phyloP scores from a whole-genome alignment of 2,797 vertebrate genomes.

The Rhinella marina region DNA sequence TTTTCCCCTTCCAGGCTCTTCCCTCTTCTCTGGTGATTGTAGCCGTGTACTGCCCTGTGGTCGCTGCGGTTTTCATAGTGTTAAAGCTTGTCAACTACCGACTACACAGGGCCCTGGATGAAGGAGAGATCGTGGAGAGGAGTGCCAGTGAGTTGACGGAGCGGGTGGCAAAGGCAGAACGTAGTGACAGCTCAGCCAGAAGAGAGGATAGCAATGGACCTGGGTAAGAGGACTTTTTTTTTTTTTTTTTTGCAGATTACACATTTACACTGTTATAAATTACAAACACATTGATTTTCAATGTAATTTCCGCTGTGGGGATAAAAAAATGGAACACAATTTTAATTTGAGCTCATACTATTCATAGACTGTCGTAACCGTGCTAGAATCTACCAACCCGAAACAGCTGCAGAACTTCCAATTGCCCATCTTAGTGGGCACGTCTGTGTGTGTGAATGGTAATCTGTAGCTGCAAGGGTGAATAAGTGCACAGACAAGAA shows the following conservation, averaged over 20 bases:
- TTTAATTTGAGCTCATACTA: too few species aligned
- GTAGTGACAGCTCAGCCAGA: slow-evolving; percentile 79
- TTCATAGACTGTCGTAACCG: too few species aligned
- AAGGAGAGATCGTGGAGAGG: slow-evolving; percentile 94
- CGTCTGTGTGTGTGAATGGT: background rate
- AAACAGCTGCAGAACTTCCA: background rate
- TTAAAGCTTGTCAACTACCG: slow-evolving; percentile 97
- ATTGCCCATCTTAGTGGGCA: background rate
- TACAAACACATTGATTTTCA: too few species aligned
- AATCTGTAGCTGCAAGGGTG: too few species aligned
- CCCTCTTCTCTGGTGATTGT: slow-evolving; percentile 96
- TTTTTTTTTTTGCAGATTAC: background rate
- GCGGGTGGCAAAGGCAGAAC: slow-evolving; percentile 79
- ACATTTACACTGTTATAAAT: too few species aligned
- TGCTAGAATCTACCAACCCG: background rate
- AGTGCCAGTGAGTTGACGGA: slow-evolving; percentile 82
- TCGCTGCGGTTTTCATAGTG: slow-evolving; percentile 92
- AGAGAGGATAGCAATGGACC: slow-evolving; percentile 93
- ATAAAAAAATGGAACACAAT: too few species aligned
- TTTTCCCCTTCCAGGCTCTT: slow-evolving; percentile 80
- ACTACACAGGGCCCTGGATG: slow-evolving; percentile 94
- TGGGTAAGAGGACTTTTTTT: slow-evolving; percentile 76
- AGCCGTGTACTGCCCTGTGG: slow-evolving; percentile 96
- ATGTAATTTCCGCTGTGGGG: too few species aligned
- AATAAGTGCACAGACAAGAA: background rate